Conservation (phyloP, 2,797 vertebrate genomes). For the Cossypha caffra region DNA sequence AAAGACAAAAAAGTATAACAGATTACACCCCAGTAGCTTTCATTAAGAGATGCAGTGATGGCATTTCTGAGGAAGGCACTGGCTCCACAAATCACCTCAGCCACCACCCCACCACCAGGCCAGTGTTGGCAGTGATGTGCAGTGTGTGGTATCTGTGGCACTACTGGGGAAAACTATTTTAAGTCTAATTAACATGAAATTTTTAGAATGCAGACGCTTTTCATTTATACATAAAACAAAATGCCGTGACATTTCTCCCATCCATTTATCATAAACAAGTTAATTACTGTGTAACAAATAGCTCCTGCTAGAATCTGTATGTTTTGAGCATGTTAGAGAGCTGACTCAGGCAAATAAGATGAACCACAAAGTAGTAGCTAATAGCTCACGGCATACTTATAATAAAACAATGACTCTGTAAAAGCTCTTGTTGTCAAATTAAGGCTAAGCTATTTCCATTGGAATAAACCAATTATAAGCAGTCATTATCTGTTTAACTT, state of each 20-base stretch:
- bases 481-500: conserved; percentile 67
- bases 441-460: conserved; percentile 68
- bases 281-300: conserved; percentile 80
- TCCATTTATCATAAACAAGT: conserved; percentile 82
- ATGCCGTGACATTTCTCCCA: conserved; percentile 77
- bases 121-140: rapidly evolving
- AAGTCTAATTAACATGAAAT: conserved; percentile 75
- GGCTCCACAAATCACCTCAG: not conserved
- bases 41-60: not conserved
- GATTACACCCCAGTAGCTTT: not conserved
- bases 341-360: conserved; percentile 69
- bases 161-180: conserved; percentile 72
- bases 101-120: not conserved
- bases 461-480: conserved; percentile 72
- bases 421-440: conserved; percentile 67
- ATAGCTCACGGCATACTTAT: conserved; percentile 41
- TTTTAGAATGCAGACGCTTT: conserved; percentile 77
- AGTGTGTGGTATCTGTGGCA: conserved; percentile 12
- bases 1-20: not conserved
- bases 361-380: conserved; percentile 58
- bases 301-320: conserved; percentile 64
- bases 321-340: conserved; percentile 57
- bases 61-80: not conserved
- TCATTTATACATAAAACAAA: conserved; percentile 80
- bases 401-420: conserved; percentile 54